Conservation (phyloP, 1,140 invertebrate species). For the Leptonema lineaticorne region DNA sequence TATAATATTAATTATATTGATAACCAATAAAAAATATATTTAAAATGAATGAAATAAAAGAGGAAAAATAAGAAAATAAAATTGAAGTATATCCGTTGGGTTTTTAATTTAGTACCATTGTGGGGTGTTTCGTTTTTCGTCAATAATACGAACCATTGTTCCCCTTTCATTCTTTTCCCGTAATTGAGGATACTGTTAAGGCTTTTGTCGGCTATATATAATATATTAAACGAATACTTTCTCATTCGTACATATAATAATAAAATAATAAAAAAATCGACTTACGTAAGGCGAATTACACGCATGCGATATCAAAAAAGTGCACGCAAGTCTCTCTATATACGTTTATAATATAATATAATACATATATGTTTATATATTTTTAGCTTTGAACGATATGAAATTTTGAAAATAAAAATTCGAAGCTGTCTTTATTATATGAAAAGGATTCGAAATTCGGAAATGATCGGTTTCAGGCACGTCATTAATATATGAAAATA, state of each 20-base stretch:
- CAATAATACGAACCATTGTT: slow-evolving; percentile 15
- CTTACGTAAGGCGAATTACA: slow-evolving; percentile 25
- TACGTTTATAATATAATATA: too few relatives aligned
- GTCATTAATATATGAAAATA: background rate
- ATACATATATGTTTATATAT: too few relatives aligned
- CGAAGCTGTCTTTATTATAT: too few relatives aligned
- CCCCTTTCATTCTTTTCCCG: slow-evolving; percentile 8
- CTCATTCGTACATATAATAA: too few relatives aligned
- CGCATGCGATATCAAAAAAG: slow-evolving; percentile 19
- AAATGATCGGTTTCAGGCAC: too few relatives aligned
- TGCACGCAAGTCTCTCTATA: slow-evolving; percentile 9
- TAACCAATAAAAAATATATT: too few relatives aligned
- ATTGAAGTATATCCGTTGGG: background rate
- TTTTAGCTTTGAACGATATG: background rate
- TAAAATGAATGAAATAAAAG: too few relatives aligned
- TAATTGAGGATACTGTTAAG: slow-evolving; percentile 32
- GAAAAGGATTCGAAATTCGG: too few relatives aligned
- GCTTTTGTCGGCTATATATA: slow-evolving; percentile 21
- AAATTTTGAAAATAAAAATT: slow-evolving; percentile 4
- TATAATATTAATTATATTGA: too few relatives aligned
- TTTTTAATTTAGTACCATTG: slow-evolving; percentile 12
- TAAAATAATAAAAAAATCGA: slow-evolving; percentile 22
- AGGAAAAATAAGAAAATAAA: background rate
- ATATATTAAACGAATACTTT: too few relatives aligned
- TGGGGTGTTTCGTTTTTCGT: slow-evolving; percentile 1